A percentile compares a stretch with the other conserved stretches of the same genome.
Conservation (phyloP, 1,140 invertebrate species). For the Dinothrombium tinctorium region DNA sequence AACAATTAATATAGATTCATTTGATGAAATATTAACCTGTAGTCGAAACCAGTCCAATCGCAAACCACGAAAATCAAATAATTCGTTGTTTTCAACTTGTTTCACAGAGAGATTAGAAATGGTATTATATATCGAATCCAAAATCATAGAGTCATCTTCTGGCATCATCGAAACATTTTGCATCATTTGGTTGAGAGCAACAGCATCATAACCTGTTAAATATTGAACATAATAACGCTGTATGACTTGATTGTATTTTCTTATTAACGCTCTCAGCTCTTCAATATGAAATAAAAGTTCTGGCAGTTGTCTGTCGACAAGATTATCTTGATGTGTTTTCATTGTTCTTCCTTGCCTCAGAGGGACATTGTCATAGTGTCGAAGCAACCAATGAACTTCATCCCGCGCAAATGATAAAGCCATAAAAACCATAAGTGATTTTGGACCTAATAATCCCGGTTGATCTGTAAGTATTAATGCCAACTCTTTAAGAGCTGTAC, state of each 20-base stretch:
- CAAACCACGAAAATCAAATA: conserved; percentile 85
- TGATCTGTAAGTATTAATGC: conserved; percentile 89
- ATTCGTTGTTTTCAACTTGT: conserved; percentile 86
- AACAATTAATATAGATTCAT: neutral
- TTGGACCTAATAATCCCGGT: conserved; percentile 84
- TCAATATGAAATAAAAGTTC: conserved; percentile 96
- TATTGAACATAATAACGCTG: conserved; percentile 96
- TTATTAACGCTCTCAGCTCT: conserved; percentile 69
- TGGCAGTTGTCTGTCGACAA: conserved; percentile 77
- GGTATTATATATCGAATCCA: conserved; percentile 73
- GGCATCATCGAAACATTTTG: conserved; percentile 28
- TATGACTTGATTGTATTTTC: conserved; percentile 88
- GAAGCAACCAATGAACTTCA: conserved; percentile 85
- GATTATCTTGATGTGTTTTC: conserved; percentile 46
- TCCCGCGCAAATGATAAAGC: conserved; percentile 79
- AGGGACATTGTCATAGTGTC: conserved; percentile 86
- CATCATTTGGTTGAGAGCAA: conserved; percentile 68
- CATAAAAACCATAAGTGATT: conserved; percentile 79
- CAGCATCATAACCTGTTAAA: conserved; percentile 79
- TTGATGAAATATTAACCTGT: conserved; percentile 28
- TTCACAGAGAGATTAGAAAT: conserved; percentile 68
- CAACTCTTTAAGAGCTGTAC: conserved; percentile 82
- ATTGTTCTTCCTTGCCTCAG: conserved; percentile 49
- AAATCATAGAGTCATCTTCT: conserved; percentile 81
- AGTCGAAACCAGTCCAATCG: conserved; percentile 90